phyloP scores from a whole-genome alignment of 2,888 invertebrate genomes.

The Subacronicta megacephala region DNA sequence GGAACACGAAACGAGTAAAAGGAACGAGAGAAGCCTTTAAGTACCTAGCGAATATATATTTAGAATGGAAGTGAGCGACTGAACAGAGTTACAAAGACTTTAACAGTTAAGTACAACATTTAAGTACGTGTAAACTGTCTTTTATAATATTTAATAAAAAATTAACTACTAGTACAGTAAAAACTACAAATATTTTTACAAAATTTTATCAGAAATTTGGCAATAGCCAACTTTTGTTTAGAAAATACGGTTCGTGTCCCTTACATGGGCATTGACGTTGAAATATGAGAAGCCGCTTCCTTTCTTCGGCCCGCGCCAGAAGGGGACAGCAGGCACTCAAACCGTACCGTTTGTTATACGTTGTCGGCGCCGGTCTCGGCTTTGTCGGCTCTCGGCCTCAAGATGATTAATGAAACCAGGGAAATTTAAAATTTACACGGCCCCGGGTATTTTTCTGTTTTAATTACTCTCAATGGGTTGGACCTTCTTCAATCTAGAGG shows the following conservation, averaged over 20 bases:
- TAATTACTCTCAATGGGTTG: conserved; percentile 53
- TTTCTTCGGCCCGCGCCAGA: conserved; percentile 54
- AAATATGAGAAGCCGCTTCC: conserved; percentile 69
- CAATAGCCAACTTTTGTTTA: conserved; percentile 66
- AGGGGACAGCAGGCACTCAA: conserved; percentile 64
- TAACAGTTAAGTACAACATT: too few species aligned
- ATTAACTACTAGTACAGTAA: too few species aligned
- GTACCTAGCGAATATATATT: background rate
- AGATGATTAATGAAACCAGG: conserved; percentile 76
- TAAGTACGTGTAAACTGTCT: too few species aligned
- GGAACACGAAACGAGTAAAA: background rate
- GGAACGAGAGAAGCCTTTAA: background rate
- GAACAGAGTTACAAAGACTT: background rate
- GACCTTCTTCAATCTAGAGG: conserved; percentile 34
- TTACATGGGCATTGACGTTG: conserved; percentile 75
- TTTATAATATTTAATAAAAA: too few species aligned
- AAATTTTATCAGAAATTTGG: conserved; percentile 37
- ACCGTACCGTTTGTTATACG: conserved; percentile 75
- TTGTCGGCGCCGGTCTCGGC: conserved; percentile 71
- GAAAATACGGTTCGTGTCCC: conserved; percentile 73
- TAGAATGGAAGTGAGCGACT: background rate
- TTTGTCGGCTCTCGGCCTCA: conserved; percentile 71
- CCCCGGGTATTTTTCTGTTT: conserved; percentile 51
- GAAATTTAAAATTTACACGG: conserved; percentile 73
- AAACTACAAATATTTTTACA: conserved; percentile 5